phyloP scores from a whole-genome alignment of 2,888 invertebrate species.

The Lissocephala sabroskyi region DNA sequence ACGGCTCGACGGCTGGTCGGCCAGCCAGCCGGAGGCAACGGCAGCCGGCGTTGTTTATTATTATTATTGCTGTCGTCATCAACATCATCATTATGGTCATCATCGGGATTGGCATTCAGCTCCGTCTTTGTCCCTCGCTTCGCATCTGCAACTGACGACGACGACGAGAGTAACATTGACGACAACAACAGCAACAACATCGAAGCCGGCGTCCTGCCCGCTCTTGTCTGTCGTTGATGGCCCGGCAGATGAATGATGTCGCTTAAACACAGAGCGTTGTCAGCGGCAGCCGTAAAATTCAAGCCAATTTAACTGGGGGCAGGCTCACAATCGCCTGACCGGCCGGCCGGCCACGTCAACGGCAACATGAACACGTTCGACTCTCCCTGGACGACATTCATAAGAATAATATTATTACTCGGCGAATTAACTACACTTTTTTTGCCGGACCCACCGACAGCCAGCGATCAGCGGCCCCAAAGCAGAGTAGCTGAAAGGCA shows the following conservation, averaged over 20 bases:
- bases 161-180: too few relatives aligned
- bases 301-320: slow-evolving; percentile 55
- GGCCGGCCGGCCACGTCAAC: slow-evolving; percentile 43
- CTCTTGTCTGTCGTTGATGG: slow-evolving; percentile 51
- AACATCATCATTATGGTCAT: slow-evolving; percentile 19
- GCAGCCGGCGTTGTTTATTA: slow-evolving; percentile 42
- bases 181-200: slow-evolving; percentile 29
- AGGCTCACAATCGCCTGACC: slow-evolving; percentile 2
- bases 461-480: slow-evolving; percentile 16
- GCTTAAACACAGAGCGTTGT: slow-evolving; percentile 59
- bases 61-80: slow-evolving; percentile 41
- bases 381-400: slow-evolving; percentile 29
- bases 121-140: too few relatives aligned
- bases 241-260: slow-evolving; percentile 64
- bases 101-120: slow-evolving; percentile 30
- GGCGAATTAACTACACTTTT: slow-evolving; percentile 60
- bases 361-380: slow-evolving; percentile 23
- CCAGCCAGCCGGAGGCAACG: slow-evolving; percentile 22
- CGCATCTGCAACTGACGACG: slow-evolving; percentile 21
- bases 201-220: slow-evolving; percentile 31
- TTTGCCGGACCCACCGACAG: slow-evolving; percentile 11
- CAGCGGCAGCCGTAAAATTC: slow-evolving; percentile 55
- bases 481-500: slow-evolving; percentile 47
- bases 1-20: slow-evolving; percentile 34
- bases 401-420: slow-evolving; percentile 67